Evolutionary conservation across 37 sponge, comb jelly and placozoan genomes (phyloP).

Genomic region (Spongilla lacustris): DNA sequence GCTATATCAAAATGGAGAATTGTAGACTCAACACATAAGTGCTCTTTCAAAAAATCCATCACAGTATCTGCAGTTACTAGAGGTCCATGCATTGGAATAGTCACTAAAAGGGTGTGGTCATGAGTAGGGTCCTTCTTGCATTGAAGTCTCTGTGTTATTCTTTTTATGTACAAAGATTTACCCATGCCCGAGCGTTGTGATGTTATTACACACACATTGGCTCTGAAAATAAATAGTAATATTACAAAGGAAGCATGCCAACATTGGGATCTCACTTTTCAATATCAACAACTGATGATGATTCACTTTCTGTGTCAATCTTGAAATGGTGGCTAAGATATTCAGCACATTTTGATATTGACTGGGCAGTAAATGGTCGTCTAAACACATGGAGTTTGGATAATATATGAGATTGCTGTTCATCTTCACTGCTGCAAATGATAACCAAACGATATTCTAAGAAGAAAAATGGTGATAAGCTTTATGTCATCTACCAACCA

Average conservation of each 20-base stretch:
- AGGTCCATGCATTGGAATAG: conserved; percentile 74
- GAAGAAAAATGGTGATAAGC: neutral
- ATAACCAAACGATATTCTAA: conserved; percentile 61
- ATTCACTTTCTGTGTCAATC: neutral
- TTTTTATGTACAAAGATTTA: conserved; percentile 61
- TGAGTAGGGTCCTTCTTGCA: neutral
- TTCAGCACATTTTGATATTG: neutral
- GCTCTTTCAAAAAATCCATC: conserved; percentile 27
- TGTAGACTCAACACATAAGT: neutral
- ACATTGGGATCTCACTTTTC: neutral
- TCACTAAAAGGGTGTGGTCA: neutral
- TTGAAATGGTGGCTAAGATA: conserved; percentile 37
- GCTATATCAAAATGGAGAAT: conserved; percentile 75
- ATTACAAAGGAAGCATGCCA: neutral
- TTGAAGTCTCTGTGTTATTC: conserved; percentile 43
- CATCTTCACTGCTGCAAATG: conserved; percentile 44
- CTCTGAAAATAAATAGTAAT: conserved; percentile 18
- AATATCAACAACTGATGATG: neutral
- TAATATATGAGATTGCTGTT: conserved; percentile 56
- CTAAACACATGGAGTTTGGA: conserved; percentile 24
- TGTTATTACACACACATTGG: conserved; percentile 59
- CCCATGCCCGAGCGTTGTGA: conserved; percentile 78
- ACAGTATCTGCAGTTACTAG: conserved; percentile 50
- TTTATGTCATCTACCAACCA: neutral
- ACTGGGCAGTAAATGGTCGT: neutral